These are phyloP conservation scores for Adineta ricciae DNA, from an alignment of 2,888 invertebrate genomes.

Conservation along the genomic window DNA sequence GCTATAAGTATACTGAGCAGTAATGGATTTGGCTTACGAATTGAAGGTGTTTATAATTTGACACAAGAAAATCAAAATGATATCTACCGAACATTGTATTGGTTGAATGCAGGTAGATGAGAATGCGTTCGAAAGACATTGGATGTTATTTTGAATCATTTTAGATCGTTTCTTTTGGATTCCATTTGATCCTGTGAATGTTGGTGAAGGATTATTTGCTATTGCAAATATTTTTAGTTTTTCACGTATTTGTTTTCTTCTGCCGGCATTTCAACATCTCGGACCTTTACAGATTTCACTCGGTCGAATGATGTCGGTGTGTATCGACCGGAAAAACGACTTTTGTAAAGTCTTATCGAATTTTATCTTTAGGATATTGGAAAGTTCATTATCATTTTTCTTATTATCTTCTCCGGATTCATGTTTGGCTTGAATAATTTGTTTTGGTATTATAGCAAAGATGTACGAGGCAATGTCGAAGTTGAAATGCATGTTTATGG, in stretches of 20 bases:
- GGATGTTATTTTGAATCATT: neutral
- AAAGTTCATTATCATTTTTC: conserved; percentile 41
- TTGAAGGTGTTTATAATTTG: neutral
- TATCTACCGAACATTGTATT: conserved; percentile 34
- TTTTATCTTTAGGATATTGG: conserved; percentile 42
- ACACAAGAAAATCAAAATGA: neutral
- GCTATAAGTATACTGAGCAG: neutral
- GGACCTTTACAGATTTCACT: conserved; percentile 46
- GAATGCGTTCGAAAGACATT: neutral
- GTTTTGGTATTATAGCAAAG: conserved; percentile 48
- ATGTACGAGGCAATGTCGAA: conserved; percentile 37
- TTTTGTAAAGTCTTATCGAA: too few relatives aligned
- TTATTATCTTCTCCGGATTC: conserved; percentile 43
- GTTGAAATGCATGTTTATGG: neutral
- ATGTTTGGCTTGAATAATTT: conserved; percentile 47
- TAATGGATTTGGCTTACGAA: neutral
- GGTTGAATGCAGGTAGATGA: conserved; percentile 36
- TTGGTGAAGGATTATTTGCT: conserved; percentile 42
- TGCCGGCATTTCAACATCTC: conserved; percentile 43
- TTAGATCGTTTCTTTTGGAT: conserved; percentile 43
- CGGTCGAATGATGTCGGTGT: conserved; percentile 43
- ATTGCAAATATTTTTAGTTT: conserved; percentile 44
- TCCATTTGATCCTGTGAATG: conserved; percentile 41
- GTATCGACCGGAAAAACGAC: neutral
- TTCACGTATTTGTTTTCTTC: conserved; percentile 42